Percentiles rank a stretch among this genome's conserved stretches.
These are phyloP conservation scores for Paraplagusia blochii DNA, from an alignment of 2,113 vertebrate genomes.

Conservation along the genomic window DNA sequence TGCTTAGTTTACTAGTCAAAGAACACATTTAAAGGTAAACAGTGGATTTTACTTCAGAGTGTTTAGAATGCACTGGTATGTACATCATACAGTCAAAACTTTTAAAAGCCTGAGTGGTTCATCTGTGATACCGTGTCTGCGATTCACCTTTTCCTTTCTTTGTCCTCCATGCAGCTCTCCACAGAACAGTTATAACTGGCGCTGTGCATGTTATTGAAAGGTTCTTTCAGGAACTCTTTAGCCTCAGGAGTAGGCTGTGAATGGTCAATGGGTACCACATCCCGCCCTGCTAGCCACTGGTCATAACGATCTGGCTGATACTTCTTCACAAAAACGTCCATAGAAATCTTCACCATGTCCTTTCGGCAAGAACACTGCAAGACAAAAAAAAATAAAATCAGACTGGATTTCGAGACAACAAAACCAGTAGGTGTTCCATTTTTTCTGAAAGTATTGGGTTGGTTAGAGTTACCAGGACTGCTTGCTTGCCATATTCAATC, in stretches of 20 bases:
- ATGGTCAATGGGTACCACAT: slow-evolving; percentile 85
- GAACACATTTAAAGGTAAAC: too few species aligned
- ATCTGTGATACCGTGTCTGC: too few species aligned
- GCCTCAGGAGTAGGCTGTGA: slow-evolving; percentile 90
- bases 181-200: slow-evolving; percentile 16
- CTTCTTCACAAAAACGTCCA: slow-evolving; percentile 96
- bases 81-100: too few species aligned
- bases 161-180: slow-evolving; percentile 48
- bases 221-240: slow-evolving; percentile 80
- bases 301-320: slow-evolving; percentile 96
- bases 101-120: too few species aligned
- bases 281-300: slow-evolving; percentile 89
- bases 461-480: slow-evolving; percentile 80
- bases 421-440: neutral
- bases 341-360: slow-evolving; percentile 99
- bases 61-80: too few species aligned
- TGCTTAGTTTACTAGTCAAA: too few species aligned
- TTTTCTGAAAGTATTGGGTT: neutral
- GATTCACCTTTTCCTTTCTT: slow-evolving; percentile 64
- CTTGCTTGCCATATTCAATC: slow-evolving; percentile 98
- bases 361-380: slow-evolving; percentile 92
- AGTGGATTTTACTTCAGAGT: too few species aligned
- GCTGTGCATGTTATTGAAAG: slow-evolving; percentile 32
- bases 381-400: neutral
- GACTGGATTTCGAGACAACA: neutral